Base-by-base conservation (phyloP, 2,113 vertebrate genomes). In the Fulmarus glacialis region DNA sequence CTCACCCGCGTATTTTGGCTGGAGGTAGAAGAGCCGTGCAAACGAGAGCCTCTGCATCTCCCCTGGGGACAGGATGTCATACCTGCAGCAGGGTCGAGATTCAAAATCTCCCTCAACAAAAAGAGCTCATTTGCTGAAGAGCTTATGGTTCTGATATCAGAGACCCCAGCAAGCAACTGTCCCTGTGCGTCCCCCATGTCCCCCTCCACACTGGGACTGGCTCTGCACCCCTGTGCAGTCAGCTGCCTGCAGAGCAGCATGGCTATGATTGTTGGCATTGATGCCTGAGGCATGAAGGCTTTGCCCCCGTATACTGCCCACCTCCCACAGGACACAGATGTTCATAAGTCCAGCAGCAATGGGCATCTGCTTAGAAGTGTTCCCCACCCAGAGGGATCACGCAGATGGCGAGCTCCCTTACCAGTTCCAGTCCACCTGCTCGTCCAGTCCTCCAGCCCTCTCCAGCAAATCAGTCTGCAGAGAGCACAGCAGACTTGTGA, bases 11-110 rank as follows among this genome's bases (percentile, higher is more conserved):
- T 99, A 99, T 98, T 99, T 99, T 2, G 99, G 99, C 97, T 99
- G 99, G 56, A 99, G 98, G 97, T 99, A 99, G 98, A 99, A 99
- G 23, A 99, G 99, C 13, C 99, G 98, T 45, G 99, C 98, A 88
- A 99, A 99, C 3, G 99, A 99, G 22, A 99, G 99, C 74, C 99
- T 99, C 96, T 99, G 99, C 99, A 99, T 99, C 97, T 99, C 99
- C 62, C 99, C 99, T 4, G 99, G 99, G 36, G 99, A 99, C 89
- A 99, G 98, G 85, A 99, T 98, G 19, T 99, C 99, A 52, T 99
- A 99, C 99, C 99, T 99, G 97, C 53, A 97, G 50, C n/a, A 91
- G 55, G 62, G 36, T 32, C 0, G 0, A 95, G 50, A 82, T 66
- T 60, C 36, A 95, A 42, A 48, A 85, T 12, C 22, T 73, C 72